phyloP scores from a whole-genome alignment of 2,888 invertebrate genomes.

The Polydrusus tereticollis region DNA sequence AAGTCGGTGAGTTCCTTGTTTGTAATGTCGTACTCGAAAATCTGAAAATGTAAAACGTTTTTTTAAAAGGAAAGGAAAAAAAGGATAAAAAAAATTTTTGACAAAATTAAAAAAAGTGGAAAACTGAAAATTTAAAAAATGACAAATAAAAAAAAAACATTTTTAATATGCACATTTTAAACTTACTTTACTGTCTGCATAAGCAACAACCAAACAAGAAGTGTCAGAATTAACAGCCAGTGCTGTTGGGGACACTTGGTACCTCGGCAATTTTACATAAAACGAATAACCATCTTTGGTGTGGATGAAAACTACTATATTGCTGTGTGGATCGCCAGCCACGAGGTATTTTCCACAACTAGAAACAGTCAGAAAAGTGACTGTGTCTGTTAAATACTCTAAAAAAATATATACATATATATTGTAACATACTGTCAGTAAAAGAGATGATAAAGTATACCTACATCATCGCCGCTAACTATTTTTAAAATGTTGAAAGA shows the following conservation, averaged over 20 bases:
- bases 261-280: slow-evolving; percentile 77
- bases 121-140: neutral
- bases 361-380: slow-evolving; percentile 70
- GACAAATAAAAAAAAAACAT: neutral
- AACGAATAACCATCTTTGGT: slow-evolving; percentile 65
- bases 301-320: slow-evolving; percentile 75
- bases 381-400: slow-evolving; percentile 71
- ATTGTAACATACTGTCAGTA: too few relatives aligned
- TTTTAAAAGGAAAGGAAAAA: neutral
- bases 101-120: neutral
- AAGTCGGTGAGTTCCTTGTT: slow-evolving; percentile 75
- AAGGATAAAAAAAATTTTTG: neutral
- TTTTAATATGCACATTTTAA: too few relatives aligned
- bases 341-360: slow-evolving; percentile 74
- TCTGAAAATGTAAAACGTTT: slow-evolving; percentile 64
- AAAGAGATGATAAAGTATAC: too few relatives aligned
- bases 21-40: slow-evolving; percentile 81
- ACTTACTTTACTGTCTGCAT: slow-evolving; percentile 83
- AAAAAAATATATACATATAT: too few relatives aligned
- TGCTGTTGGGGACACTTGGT: slow-evolving; percentile 79
- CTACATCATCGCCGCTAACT: too few relatives aligned
- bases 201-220: slow-evolving; percentile 77
- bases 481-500: too few relatives aligned
- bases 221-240: slow-evolving; percentile 75
- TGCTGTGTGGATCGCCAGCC: slow-evolving; percentile 76